These are phyloP conservation scores for Leptodactylus fallax DNA, from an alignment of 2,797 vertebrate species.

Conservation along the genomic window DNA sequence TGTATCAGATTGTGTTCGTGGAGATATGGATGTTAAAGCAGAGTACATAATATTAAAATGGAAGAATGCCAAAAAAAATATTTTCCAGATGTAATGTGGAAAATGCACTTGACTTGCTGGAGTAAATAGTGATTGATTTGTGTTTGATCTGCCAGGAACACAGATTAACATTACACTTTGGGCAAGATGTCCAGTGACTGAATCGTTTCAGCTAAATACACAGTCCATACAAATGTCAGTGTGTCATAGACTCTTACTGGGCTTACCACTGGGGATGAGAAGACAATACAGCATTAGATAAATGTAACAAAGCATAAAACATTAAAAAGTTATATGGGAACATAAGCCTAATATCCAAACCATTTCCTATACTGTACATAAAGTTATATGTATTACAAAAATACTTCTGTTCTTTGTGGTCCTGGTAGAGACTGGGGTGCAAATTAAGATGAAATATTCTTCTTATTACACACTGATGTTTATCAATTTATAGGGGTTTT, in stretches of 20 bases:
- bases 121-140: constrained; percentile 44
- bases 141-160: constrained; percentile 37
- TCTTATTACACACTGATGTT: too few species aligned
- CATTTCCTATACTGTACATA: too few species aligned
- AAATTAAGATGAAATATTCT: too few species aligned
- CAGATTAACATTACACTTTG: constrained; percentile 49
- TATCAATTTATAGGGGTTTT: too few species aligned
- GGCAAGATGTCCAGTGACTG: constrained; percentile 35
- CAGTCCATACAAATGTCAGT: constrained; percentile 8
- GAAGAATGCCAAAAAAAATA: constrained; percentile 36
- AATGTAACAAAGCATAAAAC: background rate
- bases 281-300: background rate
- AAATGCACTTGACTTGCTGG: constrained; percentile 11
- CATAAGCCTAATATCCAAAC: too few species aligned
- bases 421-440: too few species aligned
- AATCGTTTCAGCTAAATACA: constrained; percentile 17
- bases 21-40: constrained; percentile 9
- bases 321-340: background rate
- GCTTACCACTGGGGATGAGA: background rate
- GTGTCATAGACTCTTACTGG: background rate
- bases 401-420: too few species aligned
- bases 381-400: too few species aligned
- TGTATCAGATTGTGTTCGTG: constrained; percentile 10
- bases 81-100: constrained; percentile 52
- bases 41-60: constrained; percentile 13